Base-by-base conservation (phyloP, 2,113 vertebrate genomes). In the Rynchops niger region DNA sequence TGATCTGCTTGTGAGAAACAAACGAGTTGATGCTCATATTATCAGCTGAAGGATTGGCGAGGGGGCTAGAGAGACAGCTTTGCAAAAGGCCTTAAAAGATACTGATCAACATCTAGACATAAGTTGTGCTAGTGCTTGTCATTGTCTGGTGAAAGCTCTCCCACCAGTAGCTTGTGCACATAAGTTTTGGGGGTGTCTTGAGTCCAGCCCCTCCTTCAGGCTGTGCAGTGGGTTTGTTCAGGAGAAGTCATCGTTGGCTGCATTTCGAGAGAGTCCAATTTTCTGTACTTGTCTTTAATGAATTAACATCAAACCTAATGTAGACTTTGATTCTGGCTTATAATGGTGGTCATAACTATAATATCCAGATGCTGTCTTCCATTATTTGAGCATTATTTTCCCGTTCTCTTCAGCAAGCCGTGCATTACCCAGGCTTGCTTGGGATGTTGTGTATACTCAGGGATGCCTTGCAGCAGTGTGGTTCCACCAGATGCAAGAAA, bases 1-100 rank as follows among this genome's bases (percentile, higher is more conserved):
- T 22, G 34, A 65, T 47, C 12, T 36, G 8, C 42, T 50, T 32
- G 27, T 65, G 55, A 81, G 45, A 65, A 85, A n/a, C 2, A 0
- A 56, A 27, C 38, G 4, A 49, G 6, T 12, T 66, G 38, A 29
- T 77, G 49, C 9, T 89, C 0, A 0, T 5, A 2, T 49, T 50
- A 34, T 20, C 1, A 5, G 27, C 0, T 0, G 52, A 72, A 80
- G 32, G 32, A n/a, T 38, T 70, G 47, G 7, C 1, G 1, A 71
- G 32, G 23, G 2, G 16, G 4, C 2, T 34, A 42, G 42, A 56
- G 52, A 43, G 11, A 6, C 67, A 26, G 27, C 27, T 65, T 65
- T 81, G 76, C n/a, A 40, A 82, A 92, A 34, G 58, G 13, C 23
- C 30, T 72, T 65, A 18, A 25, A 77, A 91, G 21, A 34, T 74